Base-by-base conservation (phyloP, 1,140 invertebrate species). In the Trinorchestia longiramus region DNA sequence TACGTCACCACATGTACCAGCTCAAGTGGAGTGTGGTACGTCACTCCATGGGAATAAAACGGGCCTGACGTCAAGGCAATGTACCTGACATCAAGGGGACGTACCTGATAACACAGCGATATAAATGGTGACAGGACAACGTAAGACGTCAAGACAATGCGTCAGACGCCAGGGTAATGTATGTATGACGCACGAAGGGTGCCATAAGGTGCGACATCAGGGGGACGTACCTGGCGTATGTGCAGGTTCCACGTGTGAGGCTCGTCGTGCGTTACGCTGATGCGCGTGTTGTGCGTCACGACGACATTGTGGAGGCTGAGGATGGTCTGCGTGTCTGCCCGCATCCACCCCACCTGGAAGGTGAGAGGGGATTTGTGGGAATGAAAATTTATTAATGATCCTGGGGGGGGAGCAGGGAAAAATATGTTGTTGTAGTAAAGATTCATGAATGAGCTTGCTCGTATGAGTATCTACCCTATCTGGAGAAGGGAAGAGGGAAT, bases 311-410 rank as follows among this genome's bases (percentile, higher is more conserved):
- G 98, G 96, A 99, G 98, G 96, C 98, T 98, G 96, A 99, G 97
- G 97, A 99, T 99, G n/a, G 98, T 99, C 97, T 99, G 99, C 95
- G 98, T 99, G 97, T 99, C 98, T 90, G 99, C 98, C 96, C 98
- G 98, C 97, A 99, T 97, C 98, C 98, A 99, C 96, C 98, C 99
- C 96, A 99, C 98, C 98, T 99, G 97, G 19, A 1, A 42, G 8
- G 42, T 36, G 42, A 11, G 43, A 92, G 41, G 1, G 41, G 6
- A 11, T 42, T 53, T 53, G 47, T 53, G 47, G 19, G 47, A 11
- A 53, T 19, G 47, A 53, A 53, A 19, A 53, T 53, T 53, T 53
- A 6, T 53, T 6, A 53, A 53, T 53, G 47, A 53, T 11, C 19
- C 19, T 53, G 62, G 11, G 62, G 28, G 15, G 11, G 62, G 1